phyloP scores from a whole-genome alignment of 1,140 invertebrate genomes.

The Euwallacea fornicatus region DNA sequence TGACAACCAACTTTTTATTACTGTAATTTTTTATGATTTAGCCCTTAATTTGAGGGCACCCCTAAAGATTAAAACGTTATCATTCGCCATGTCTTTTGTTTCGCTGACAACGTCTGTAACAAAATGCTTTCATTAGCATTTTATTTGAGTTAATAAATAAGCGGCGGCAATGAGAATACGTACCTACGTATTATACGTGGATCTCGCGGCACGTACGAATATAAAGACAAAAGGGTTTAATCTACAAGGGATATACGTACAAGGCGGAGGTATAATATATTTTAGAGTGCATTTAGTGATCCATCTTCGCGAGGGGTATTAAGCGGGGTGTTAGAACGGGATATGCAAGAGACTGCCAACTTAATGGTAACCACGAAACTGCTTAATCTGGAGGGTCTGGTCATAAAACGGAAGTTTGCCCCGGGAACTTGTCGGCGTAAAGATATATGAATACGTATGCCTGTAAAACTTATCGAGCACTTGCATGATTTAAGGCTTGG shows the following conservation, averaged over 20 bases:
- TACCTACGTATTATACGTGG: too few relatives aligned
- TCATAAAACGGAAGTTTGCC: constrained; percentile 45
- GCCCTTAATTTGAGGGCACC: not conserved
- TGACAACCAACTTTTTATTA: not conserved
- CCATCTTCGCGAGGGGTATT: constrained; percentile 27
- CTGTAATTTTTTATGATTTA: constrained; percentile 2
- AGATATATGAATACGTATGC: too few relatives aligned
- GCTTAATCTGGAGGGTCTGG: constrained; percentile 52
- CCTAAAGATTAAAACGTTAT: too few relatives aligned
- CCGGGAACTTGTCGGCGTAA: not conserved
- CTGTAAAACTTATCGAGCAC: too few relatives aligned
- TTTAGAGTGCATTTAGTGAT: constrained; percentile 32
- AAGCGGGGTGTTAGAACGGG: constrained; percentile 19
- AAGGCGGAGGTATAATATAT: constrained; percentile 27
- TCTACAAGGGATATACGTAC: constrained; percentile 18
- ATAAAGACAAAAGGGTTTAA: constrained; percentile 11
- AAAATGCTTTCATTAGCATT: constrained; percentile 1
- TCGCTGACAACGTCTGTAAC: not conserved
- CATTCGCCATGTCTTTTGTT: not conserved
- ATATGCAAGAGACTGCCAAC: constrained; percentile 36
- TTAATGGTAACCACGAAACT: constrained; percentile 51
- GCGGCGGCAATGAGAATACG: too few relatives aligned
- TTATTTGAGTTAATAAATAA: not conserved
- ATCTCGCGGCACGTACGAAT: not conserved
- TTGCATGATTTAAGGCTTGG: too few relatives aligned